These are phyloP conservation scores for Criorhina ranunculi DNA, from an alignment of 2,888 invertebrate genomes.

Conservation along the genomic window DNA sequence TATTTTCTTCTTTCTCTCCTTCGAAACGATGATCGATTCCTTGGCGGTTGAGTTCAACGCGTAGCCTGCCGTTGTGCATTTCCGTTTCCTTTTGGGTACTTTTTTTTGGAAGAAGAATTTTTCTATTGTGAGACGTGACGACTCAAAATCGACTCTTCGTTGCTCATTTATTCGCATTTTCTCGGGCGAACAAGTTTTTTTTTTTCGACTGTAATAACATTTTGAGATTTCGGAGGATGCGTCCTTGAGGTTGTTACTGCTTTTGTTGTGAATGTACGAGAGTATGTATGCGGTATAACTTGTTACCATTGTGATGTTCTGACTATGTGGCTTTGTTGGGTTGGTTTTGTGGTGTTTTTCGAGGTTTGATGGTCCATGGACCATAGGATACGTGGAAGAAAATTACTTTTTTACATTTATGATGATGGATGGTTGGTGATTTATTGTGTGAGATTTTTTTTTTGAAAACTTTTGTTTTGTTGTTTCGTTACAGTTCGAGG, in stretches of 20 bases:
- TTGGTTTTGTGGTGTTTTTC: neutral
- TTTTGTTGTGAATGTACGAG: neutral
- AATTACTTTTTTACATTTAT: constrained; percentile 72
- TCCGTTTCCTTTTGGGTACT: constrained; percentile 21
- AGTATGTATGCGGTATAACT: neutral
- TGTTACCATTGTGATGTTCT: constrained; percentile 13
- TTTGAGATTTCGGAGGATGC: constrained; percentile 34
- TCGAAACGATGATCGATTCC: constrained; percentile 68
- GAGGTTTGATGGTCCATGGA: constrained; percentile 4
- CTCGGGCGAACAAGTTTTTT: constrained; percentile 16
- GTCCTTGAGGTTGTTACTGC: constrained; percentile 25
- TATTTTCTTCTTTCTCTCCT: constrained; percentile 31
- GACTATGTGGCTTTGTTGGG: neutral
- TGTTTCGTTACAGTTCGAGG: constrained; percentile 23
- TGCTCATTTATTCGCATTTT: constrained; percentile 66
- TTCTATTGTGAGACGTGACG: constrained; percentile 67
- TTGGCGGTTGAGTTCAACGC: constrained; percentile 56
- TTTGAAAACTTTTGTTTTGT: neutral
- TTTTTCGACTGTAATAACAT: constrained; percentile 64
- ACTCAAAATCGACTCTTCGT: constrained; percentile 57
- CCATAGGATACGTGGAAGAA: constrained; percentile 36
- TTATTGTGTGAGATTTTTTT: constrained; percentile 60
- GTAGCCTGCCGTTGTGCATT: constrained; percentile 38
- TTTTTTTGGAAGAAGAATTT: constrained; percentile 27
- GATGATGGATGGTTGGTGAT: constrained; percentile 73